phyloP scores from a whole-genome alignment of 1,140 invertebrate genomes.

The Drosophila ohnishii region DNA sequence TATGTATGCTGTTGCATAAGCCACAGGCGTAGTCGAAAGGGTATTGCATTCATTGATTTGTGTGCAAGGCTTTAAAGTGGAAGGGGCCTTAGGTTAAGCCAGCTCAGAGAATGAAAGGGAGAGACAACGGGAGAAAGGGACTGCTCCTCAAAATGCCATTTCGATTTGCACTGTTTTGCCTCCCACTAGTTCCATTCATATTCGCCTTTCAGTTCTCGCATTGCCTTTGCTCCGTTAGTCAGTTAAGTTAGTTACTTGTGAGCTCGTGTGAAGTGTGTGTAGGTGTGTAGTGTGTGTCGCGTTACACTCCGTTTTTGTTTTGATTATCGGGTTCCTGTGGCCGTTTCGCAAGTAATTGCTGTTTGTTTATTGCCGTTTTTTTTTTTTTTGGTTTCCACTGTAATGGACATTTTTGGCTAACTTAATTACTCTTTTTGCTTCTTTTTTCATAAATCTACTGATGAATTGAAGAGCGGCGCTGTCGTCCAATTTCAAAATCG shows the following conservation, averaged over 20 bases:
- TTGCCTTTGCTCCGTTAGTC: slow-evolving; percentile 22
- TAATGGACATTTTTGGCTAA: background rate
- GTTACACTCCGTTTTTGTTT: slow-evolving; percentile 5
- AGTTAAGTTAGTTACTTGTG: slow-evolving; percentile 9
- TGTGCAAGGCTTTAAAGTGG: background rate
- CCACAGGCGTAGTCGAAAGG: slow-evolving; percentile 23
- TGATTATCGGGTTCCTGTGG: background rate
- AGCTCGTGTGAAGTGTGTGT: background rate
- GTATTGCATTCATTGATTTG: slow-evolving; percentile 13
- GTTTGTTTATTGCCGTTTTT: background rate
- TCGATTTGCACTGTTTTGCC: background rate
- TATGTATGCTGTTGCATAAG: slow-evolving; percentile 52
- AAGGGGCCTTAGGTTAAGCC: background rate
- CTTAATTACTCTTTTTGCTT: background rate
- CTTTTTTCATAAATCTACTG: slow-evolving; percentile 5
- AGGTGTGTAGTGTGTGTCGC: background rate
- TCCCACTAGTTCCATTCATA: background rate
- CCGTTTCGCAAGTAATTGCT: background rate
- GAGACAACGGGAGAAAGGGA: background rate
- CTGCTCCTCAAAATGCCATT: slow-evolving; percentile 7
- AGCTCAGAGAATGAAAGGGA: background rate
- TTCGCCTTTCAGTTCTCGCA: background rate
- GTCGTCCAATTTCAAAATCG: slow-evolving; percentile 33
- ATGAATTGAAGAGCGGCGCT: slow-evolving; percentile 27
- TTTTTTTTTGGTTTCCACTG: background rate